phyloP scores from a whole-genome alignment of 2,797 vertebrate species.

The Stomatorhinus walkeri region DNA sequence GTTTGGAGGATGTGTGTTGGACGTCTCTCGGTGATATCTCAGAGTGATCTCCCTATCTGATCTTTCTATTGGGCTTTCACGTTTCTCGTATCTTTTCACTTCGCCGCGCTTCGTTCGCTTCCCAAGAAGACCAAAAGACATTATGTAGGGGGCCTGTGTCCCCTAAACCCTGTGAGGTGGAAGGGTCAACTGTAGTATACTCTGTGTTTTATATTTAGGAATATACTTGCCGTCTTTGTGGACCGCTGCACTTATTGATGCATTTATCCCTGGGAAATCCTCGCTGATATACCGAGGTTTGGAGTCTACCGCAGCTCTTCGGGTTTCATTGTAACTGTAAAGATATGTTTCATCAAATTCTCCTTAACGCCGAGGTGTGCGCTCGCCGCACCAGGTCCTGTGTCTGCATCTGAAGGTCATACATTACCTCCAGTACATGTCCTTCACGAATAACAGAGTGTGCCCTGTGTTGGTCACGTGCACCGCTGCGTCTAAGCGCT shows the following conservation, averaged over 20 bases:
- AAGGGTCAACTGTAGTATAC: neutral
- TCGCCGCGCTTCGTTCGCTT: neutral
- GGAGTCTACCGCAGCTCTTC: conserved; percentile 54
- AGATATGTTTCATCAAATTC: conserved; percentile 13
- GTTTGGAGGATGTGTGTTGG: neutral
- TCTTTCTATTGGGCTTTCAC: neutral
- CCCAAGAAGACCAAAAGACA: neutral
- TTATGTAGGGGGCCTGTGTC: neutral
- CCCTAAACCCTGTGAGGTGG: neutral
- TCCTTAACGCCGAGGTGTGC: neutral
- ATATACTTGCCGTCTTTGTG: conserved; percentile 52
- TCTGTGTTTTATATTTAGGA: neutral
- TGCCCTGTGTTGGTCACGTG: conserved; percentile 56
- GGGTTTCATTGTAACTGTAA: conserved; percentile 61
- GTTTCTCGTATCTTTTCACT: neutral
- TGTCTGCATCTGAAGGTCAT: neutral
- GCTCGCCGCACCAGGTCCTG: neutral
- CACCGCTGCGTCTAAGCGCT: conserved; percentile 61
- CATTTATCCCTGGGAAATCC: conserved; percentile 58
- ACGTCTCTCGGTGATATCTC: neutral
- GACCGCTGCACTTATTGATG: conserved; percentile 55
- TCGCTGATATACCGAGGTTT: conserved; percentile 58
- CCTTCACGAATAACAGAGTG: conserved; percentile 63
- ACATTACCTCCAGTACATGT: conserved; percentile 65
- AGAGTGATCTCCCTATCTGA: neutral